Evolutionary conservation across 2,888 invertebrate genomes (phyloP), one percentile per base, ranked within the genome.

Genomic region (Nomada flava): DNA sequence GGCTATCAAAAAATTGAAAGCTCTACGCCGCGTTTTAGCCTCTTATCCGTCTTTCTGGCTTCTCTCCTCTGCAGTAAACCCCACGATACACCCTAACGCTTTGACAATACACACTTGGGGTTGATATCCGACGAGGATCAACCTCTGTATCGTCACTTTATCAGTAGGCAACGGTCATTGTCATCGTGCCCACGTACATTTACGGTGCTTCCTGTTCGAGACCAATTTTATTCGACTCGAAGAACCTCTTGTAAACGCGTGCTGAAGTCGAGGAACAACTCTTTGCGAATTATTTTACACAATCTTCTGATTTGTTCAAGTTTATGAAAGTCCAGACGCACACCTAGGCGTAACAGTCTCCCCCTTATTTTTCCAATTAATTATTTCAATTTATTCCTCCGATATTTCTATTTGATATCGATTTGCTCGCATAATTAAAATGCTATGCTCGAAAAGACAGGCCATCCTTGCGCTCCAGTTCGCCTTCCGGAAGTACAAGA

Each of bases 1-100:
- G 57, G 68, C n/a, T 44, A 67, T 72, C 68, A n/a, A 63, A 72
- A 72, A 76, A 36, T 36, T 15, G 60, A n/a, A 50, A 72, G 72
- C 64, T 47, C 0, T 44, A 10, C 36, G 9, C 15, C 13, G 29
- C 20, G 70, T 26, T 29, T 55, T 10, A n/a, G 62, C 5, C 47
- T 55, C 15, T 63, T 59, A 57, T 68, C 36, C 72, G 11, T n/a
- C 52, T 20, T 42, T 55, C 11, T 36, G 29, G 29, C 26, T 59
- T 64, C 26, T 63, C 73, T 23, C 36, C 47, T 65, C 23, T 20
- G 47, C 29, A 64, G 42, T 69, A 50, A 60, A 57, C 44, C 26
- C 20, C 26, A 44, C 29, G 53, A 59, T 53, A 60, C 23, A 60
- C 2, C 52, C 53, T 47, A 71, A 59, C 63, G 26, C 20, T 74